Evolutionary conservation across 2,113 vertebrate genomes (phyloP).

Genomic region (Chroicocephalus ridibundus): DNA sequence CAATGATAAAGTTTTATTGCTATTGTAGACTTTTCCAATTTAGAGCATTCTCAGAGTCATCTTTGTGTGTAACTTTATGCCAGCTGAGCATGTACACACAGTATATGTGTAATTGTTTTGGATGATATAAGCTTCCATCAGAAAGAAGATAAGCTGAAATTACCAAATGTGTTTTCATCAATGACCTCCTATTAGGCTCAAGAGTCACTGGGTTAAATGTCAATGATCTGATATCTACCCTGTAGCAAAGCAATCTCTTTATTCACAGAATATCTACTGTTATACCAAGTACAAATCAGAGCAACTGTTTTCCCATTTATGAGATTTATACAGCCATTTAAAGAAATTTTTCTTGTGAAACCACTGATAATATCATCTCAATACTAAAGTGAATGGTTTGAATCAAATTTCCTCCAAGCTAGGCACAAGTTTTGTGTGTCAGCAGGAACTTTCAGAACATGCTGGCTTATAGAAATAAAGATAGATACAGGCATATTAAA

Average conservation of each 20-base stretch:
- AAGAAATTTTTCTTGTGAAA: slow-evolving; percentile 60
- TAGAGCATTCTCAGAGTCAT: background rate
- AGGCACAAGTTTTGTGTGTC: slow-evolving; percentile 40
- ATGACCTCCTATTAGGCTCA: slow-evolving; percentile 29
- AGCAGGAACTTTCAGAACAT: slow-evolving; percentile 64
- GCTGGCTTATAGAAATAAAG: slow-evolving; percentile 60
- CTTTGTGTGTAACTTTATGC: background rate
- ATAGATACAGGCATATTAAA: slow-evolving; percentile 46
- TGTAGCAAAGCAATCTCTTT: slow-evolving; percentile 34
- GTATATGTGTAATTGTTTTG: slow-evolving; percentile 9
- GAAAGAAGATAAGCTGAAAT: slow-evolving; percentile 47
- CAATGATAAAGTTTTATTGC: slow-evolving; percentile 10
- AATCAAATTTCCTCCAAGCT: slow-evolving; percentile 60
- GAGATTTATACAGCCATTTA: slow-evolving; percentile 74
- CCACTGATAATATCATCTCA: slow-evolving; percentile 68
- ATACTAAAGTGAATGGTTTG: slow-evolving; percentile 43
- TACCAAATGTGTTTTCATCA: slow-evolving; percentile 24
- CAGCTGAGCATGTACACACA: background rate
- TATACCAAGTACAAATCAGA: slow-evolving; percentile 52
- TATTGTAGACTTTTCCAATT: slow-evolving; percentile 14
- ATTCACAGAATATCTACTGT: slow-evolving; percentile 61
- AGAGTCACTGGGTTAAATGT: slow-evolving; percentile 61
- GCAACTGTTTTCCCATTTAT: slow-evolving; percentile 58
- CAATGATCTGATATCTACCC: slow-evolving; percentile 49
- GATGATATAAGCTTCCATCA: slow-evolving; percentile 24